Conservation (phyloP, 1,140 invertebrate genomes). For the Ladona fulva region DNA sequence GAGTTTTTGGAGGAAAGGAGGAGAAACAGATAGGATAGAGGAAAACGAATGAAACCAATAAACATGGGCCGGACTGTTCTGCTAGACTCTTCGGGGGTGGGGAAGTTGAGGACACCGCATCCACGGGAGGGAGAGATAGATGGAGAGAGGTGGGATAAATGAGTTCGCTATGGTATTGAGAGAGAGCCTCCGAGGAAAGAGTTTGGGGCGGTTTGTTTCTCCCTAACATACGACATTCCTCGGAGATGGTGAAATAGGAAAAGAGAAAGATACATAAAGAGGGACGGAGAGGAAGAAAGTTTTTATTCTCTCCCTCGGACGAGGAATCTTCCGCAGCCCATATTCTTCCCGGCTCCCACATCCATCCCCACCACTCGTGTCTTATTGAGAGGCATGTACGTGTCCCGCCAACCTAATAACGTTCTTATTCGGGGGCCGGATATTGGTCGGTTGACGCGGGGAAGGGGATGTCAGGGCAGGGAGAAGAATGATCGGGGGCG, state of each 20-base stretch:
- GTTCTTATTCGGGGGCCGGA: constrained; percentile 1
- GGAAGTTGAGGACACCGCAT: neutral
- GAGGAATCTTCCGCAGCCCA: neutral
- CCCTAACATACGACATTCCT: neutral
- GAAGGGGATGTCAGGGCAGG: neutral
- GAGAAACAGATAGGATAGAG: neutral
- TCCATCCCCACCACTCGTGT: neutral
- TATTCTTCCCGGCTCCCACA: neutral
- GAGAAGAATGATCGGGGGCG: neutral
- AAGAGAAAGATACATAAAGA: neutral
- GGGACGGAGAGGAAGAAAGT: neutral
- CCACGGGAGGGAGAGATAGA: neutral
- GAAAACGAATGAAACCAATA: neutral
- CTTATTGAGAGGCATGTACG: constrained; percentile 3
- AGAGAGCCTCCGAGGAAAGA: neutral
- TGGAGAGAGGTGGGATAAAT: neutral
- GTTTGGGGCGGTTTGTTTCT: neutral
- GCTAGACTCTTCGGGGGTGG: neutral
- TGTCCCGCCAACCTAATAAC: neutral
- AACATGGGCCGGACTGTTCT: neutral
- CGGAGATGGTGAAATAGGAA: neutral
- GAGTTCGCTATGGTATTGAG: neutral
- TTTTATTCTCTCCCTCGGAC: neutral
- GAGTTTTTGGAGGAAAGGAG: too few species aligned
- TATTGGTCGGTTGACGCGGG: constrained; percentile 1